Evolutionary conservation across 1,140 invertebrate genomes (phyloP), one percentile per base, ranked within the genome.

Genomic region (Metopolophium dirhodum): DNA sequence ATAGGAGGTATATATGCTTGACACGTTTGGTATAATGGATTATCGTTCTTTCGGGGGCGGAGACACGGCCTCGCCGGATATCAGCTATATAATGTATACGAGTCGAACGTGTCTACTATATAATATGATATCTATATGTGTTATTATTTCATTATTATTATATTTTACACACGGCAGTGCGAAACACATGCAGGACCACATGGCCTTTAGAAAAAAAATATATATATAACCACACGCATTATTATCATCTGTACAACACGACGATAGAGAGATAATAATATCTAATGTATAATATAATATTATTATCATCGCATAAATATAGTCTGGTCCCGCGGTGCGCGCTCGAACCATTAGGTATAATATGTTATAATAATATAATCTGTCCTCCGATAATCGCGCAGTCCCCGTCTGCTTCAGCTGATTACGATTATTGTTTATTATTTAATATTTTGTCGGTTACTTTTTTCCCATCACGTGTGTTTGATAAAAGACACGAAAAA

Each of bases 121-220:
- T 37, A 87, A 87, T 87, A 51, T 51, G n/a, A 41, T 26, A 85
- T 41, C 22, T 20, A 45, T 85, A 23, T 86, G 9, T 41, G 37
- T 47, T 86, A 87, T 87, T n/a, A 77, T 77, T 77, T 77, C 61
- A 35, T 77, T 77, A 77, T 77, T 77, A 77, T 77, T 77, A 77
- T 77, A 77, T 77, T 77, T 77, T 77, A 77, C 61, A 77, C 61
- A 77, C 61, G 61, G n/a, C n/a, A 37, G 49, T 51, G 87, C 51
- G n/a, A 89, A 89, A 89, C 86, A 35, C 49, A 89, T 57, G n/a
- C 35, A 77, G 87, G n/a, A 51, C 87, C 37, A 90, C 54, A 68
- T 68, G 51, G 23, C 54, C 26, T 54, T 37, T 35, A 35, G 54
- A 88, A 47, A 51, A 49, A 20, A 26, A n/a, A 22, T 23, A 41